A percentile compares a stretch with the other conserved stretches of the same genome.
Conservation (phyloP, 2,888 invertebrate genomes). For the Dasypolia templi region DNA sequence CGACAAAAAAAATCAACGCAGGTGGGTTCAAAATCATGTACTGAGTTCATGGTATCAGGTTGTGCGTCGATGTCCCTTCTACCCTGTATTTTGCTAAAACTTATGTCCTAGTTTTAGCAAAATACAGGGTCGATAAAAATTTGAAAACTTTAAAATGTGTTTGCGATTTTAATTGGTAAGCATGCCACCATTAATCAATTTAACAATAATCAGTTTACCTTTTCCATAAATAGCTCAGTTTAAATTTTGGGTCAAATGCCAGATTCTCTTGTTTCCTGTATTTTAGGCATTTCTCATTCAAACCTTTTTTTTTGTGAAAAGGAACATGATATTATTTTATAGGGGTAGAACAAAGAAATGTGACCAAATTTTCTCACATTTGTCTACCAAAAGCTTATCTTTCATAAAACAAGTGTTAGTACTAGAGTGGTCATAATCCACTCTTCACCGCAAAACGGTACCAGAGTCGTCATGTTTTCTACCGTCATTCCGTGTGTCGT, state of each 20-base stretch:
- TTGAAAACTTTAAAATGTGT: too few species aligned
- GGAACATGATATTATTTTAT: background rate
- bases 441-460: background rate
- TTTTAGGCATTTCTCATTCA: background rate
- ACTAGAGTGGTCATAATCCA: background rate
- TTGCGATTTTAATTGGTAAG: too few species aligned
- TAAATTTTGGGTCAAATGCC: background rate
- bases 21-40: too few species aligned
- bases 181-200: too few species aligned
- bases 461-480: constrained; percentile 14
- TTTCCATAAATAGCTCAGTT: too few species aligned
- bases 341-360: background rate
- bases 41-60: too few species aligned
- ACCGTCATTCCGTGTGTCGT: constrained; percentile 10
- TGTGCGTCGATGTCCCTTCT: too few species aligned
- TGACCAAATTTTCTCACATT: background rate
- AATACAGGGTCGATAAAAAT: too few species aligned
- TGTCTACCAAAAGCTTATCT: background rate
- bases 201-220: background rate
- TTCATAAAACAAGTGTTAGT: background rate
- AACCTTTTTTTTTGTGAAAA: background rate
- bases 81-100: background rate
- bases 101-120: too few species aligned
- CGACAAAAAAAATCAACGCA: too few species aligned
- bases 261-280: background rate